phyloP scores from a whole-genome alignment of 2,113 vertebrate genomes.

The Chloebia gouldiae region DNA sequence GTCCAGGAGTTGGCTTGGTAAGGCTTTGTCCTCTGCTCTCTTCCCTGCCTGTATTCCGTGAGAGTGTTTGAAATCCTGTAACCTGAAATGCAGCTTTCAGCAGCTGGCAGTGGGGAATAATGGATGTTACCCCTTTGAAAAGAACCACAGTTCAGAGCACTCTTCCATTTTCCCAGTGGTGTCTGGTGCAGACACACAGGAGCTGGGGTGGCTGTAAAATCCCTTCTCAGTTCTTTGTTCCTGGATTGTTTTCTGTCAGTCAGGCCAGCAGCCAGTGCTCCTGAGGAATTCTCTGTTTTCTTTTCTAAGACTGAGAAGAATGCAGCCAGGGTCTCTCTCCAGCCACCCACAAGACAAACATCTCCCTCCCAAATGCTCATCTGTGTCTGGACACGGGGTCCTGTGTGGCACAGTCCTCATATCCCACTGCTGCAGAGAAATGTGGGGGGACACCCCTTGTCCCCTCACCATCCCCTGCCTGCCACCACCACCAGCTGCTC shows the following conservation, averaged over 20 bases:
- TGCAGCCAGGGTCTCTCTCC: background rate
- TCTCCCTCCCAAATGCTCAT: background rate
- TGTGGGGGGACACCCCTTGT: background rate
- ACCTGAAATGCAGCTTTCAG: background rate
- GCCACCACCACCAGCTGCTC: background rate
- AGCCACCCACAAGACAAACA: background rate
- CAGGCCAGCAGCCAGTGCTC: background rate
- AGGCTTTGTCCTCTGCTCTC: background rate
- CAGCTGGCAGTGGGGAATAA: background rate
- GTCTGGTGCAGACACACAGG: background rate
- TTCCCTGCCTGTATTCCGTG: background rate
- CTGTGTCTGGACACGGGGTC: rapidly evolving
- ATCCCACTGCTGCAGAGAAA: background rate
- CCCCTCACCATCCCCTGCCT: background rate
- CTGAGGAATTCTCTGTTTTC: slow-evolving; percentile 45
- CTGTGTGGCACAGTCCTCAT: rapidly evolving
- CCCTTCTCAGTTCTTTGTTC: background rate
- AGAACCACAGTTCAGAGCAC: background rate
- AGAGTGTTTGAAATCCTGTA: background rate
- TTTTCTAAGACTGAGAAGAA: slow-evolving; percentile 45
- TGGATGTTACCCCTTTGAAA: background rate
- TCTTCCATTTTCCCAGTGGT: background rate
- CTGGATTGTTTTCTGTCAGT: background rate
- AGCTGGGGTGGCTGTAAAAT: background rate
- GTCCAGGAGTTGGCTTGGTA: background rate